phyloP scores from a whole-genome alignment of 2,888 invertebrate genomes.

The Drosophila nr. perissopoda region DNA sequence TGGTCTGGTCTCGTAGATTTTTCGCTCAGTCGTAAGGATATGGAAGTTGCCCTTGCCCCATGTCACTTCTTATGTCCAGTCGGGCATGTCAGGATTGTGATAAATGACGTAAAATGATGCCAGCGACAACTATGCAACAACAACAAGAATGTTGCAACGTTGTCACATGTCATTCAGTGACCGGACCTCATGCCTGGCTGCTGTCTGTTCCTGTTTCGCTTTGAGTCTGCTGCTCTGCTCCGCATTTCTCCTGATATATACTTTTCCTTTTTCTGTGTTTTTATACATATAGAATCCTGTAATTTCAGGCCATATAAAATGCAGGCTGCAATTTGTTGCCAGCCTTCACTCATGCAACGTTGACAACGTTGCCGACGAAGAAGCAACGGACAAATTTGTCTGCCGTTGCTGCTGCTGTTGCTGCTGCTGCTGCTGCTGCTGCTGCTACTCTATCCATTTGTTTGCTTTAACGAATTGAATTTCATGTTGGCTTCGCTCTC shows the following conservation, averaged over 20 bases:
- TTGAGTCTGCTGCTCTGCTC: slow-evolving; percentile 7
- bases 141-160: slow-evolving; percentile 32
- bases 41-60: slow-evolving; percentile 12
- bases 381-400: slow-evolving; percentile 61
- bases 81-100: slow-evolving; percentile 78
- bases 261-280: background rate
- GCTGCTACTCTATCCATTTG: slow-evolving; percentile 48
- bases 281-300: slow-evolving; percentile 51
- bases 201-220: slow-evolving; percentile 27
- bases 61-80: slow-evolving; percentile 36
- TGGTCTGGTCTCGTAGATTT: slow-evolving; percentile 16
- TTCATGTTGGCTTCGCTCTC: slow-evolving; percentile 55
- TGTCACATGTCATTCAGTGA: slow-evolving; percentile 66
- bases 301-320: slow-evolving; percentile 75
- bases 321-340: slow-evolving; percentile 71
- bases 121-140: slow-evolving; percentile 70
- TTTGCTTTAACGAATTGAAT: slow-evolving; percentile 78
- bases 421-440: slow-evolving; percentile 8
- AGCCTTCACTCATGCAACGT: slow-evolving; percentile 41
- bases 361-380: slow-evolving; percentile 47
- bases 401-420: slow-evolving; percentile 11
- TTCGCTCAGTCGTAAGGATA: slow-evolving; percentile 14
- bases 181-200: slow-evolving; percentile 21
- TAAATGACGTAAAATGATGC: slow-evolving; percentile 80
- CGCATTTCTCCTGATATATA: slow-evolving; percentile 30